Evolutionary conservation across 2,888 invertebrate genomes (phyloP).

Genomic region (Synergus japonicus): DNA sequence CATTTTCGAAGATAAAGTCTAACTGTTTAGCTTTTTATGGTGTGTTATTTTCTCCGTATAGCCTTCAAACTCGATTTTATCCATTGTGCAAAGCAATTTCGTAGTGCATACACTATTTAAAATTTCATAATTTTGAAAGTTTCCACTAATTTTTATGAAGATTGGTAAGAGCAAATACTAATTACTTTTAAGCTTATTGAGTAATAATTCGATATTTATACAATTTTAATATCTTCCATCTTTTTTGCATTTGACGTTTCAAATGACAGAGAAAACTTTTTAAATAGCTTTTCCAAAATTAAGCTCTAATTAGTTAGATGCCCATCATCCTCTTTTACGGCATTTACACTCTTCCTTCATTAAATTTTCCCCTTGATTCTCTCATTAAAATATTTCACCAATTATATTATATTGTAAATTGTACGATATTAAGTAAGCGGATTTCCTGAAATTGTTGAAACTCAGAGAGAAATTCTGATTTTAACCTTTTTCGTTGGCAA

Average conservation of each 20-base stretch:
- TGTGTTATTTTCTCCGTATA: background rate
- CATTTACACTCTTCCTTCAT: background rate
- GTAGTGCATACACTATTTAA: background rate
- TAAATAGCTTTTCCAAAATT: too few species aligned
- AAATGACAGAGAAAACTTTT: too few species aligned
- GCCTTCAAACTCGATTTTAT: background rate
- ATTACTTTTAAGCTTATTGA: too few species aligned
- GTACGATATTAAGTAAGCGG: background rate
- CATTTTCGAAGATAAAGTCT: background rate
- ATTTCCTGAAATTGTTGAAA: background rate
- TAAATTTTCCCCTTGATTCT: background rate
- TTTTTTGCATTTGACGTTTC: too few species aligned
- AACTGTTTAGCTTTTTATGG: background rate
- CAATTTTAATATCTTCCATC: too few species aligned
- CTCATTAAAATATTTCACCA: background rate
- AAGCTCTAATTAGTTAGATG: too few species aligned
- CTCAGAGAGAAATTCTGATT: background rate
- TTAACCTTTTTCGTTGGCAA: background rate
- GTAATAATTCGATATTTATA: too few species aligned
- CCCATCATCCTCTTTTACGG: background rate
- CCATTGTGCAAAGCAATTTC: slow-evolving; percentile 1
- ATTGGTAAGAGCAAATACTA: too few species aligned
- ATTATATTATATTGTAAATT: background rate
- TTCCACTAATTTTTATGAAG: too few species aligned
- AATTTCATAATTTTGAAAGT: too few species aligned